Evolutionary conservation across 2,113 vertebrate species (phyloP).

Genomic region (Notothenia coriiceps): DNA sequence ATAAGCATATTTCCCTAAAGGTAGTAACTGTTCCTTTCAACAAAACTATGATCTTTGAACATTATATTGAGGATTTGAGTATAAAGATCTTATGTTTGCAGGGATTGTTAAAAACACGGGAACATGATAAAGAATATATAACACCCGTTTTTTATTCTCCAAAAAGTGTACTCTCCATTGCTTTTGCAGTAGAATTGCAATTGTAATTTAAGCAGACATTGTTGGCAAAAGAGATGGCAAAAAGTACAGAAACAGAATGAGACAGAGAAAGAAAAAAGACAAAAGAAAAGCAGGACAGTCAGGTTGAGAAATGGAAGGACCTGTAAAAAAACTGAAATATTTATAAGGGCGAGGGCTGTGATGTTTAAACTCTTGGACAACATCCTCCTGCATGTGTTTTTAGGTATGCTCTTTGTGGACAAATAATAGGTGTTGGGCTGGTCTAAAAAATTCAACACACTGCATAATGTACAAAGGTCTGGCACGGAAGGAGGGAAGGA

Average conservation of each 20-base stretch:
- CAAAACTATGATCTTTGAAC: background rate
- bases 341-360: conserved; percentile 61
- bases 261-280: background rate
- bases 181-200: no score
- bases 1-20: background rate
- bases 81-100: background rate
- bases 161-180: background rate
- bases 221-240: background rate
- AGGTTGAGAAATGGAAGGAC: conserved; percentile 34
- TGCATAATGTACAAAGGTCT: conserved; percentile 70
- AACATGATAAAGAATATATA: conserved; percentile 1
- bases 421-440: conserved; percentile 65
- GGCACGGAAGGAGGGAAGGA: conserved; percentile 41
- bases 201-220: background rate
- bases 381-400: conserved; percentile 62
- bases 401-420: conserved; percentile 54
- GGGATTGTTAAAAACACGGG: background rate
- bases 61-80: background rate
- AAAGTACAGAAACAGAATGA: conserved; percentile 1
- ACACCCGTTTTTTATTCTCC: background rate
- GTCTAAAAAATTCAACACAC: conserved; percentile 66
- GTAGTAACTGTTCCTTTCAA: background rate
- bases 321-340: conserved; percentile 61
- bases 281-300: background rate
- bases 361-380: conserved; percentile 74